Percentiles rank a stretch among this genome's conserved stretches.
These are phyloP conservation scores for Cephus sareptanus DNA, from an alignment of 2,888 invertebrate species.

Conservation along the genomic window DNA sequence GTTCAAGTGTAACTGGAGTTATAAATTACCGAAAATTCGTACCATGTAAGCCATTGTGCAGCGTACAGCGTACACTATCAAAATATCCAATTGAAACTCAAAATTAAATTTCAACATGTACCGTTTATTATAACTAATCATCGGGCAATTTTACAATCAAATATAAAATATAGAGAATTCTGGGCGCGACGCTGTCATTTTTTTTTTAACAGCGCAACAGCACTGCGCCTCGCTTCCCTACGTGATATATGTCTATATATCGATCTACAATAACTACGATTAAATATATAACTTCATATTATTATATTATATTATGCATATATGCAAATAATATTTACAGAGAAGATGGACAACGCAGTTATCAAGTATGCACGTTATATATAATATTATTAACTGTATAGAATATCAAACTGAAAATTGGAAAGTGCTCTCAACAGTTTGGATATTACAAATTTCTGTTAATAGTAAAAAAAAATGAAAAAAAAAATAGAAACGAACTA, in stretches of 20 bases:
- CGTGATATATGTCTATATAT: constrained; percentile 32
- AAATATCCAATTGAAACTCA: constrained; percentile 33
- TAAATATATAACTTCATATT: constrained; percentile 43
- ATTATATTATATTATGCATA: constrained; percentile 48
- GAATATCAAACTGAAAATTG: constrained; percentile 19
- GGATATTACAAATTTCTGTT: constrained; percentile 27
- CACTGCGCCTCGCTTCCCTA: constrained; percentile 35
- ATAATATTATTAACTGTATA: not conserved
- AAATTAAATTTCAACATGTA: constrained; percentile 45
- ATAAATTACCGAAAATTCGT: not conserved
- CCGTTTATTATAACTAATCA: constrained; percentile 49
- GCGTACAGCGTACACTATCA: constrained; percentile 24
- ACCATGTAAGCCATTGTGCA: constrained; percentile 10
- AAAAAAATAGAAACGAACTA: constrained; percentile 28
- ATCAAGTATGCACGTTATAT: constrained; percentile 28
- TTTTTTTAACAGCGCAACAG: constrained; percentile 25
- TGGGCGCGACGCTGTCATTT: constrained; percentile 27
- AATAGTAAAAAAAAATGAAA: constrained; percentile 23
- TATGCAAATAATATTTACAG: constrained; percentile 47
- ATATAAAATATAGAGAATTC: constrained; percentile 53
- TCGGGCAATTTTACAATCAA: constrained; percentile 48
- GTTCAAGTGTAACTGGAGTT: not conserved
- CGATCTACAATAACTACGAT: constrained; percentile 42
- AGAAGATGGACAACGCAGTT: constrained; percentile 26
- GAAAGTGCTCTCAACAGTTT: constrained; percentile 20